Percentiles rank a stretch among this genome's conserved stretches.
These are phyloP conservation scores for Urocolius indicus DNA, from an alignment of 2,113 vertebrate species.

Conservation along the genomic window DNA sequence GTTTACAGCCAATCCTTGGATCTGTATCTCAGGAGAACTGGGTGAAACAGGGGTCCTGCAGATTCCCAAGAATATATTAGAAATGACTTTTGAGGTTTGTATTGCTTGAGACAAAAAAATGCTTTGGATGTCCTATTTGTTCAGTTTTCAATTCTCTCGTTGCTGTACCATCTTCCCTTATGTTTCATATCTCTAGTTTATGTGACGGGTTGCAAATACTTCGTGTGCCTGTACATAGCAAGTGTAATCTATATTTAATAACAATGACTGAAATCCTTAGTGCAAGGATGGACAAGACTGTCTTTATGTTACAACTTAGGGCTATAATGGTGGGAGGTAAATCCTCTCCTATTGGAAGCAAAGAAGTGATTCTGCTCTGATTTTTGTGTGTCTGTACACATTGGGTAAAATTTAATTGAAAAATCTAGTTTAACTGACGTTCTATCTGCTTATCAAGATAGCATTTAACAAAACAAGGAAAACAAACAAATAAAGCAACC, in stretches of 20 bases:
- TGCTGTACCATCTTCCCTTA: not conserved
- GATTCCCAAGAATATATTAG: conserved; percentile 91
- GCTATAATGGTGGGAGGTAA: not conserved
- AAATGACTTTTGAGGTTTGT: conserved; percentile 97
- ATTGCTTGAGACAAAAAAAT: not conserved
- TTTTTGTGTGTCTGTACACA: not conserved
- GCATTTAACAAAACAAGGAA: not conserved
- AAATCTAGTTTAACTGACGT: not conserved
- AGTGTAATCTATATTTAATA: not conserved
- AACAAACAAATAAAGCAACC: not conserved
- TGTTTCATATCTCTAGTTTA: not conserved
- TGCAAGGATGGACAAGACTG: not conserved
- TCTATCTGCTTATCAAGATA: not conserved
- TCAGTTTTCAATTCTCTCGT: not conserved
- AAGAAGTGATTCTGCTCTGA: not conserved
- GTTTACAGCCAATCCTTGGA: conserved; percentile 99
- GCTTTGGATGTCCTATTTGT: not conserved
- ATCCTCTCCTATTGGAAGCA: not conserved
- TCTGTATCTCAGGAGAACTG: conserved; percentile 95
- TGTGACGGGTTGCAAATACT: not conserved
- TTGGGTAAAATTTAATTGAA: not conserved
- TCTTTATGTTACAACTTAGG: not conserved
- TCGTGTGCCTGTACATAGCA: not conserved
- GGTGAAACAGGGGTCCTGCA: conserved; percentile 95
- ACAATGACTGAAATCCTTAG: not conserved